Evolutionary conservation across 1,140 invertebrate species (phyloP).

Genomic region (Rhopalosiphum maidis): DNA sequence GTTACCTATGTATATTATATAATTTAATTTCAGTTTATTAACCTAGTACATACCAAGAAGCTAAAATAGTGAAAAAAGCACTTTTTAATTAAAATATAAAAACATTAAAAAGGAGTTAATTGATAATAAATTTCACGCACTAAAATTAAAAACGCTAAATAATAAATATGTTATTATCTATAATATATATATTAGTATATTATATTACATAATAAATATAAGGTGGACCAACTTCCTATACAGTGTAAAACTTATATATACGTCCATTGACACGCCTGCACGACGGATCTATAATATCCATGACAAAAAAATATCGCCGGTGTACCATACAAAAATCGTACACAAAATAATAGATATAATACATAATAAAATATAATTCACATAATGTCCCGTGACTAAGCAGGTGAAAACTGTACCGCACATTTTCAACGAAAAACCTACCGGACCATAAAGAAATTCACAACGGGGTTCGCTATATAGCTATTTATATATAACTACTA

Average conservation of each 20-base stretch:
- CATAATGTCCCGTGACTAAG: slow-evolving; percentile 47
- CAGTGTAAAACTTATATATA: background rate
- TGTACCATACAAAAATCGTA: background rate
- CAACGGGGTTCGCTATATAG: background rate
- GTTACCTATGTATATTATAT: background rate
- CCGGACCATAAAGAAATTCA: slow-evolving; percentile 41
- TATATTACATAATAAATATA: background rate
- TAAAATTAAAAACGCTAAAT: background rate
- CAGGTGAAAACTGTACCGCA: slow-evolving; percentile 48
- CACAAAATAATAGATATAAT: background rate
- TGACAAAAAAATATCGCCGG: background rate
- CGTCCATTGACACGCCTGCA: slow-evolving; percentile 28
- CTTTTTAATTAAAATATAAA: background rate
- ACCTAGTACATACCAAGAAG: background rate
- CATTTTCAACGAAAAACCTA: slow-evolving; percentile 15
- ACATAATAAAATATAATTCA: slow-evolving; percentile 37
- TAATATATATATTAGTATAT: background rate
- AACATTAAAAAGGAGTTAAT: background rate
- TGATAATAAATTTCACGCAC: background rate
- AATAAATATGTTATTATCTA: background rate
- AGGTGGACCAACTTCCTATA: background rate
- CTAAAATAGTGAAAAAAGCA: background rate
- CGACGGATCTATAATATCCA: slow-evolving; percentile 11
- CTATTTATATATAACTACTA: too few relatives aligned
- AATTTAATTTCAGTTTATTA: background rate